phyloP scores from a whole-genome alignment of 2,797 vertebrate species.

The Lagorchestes hirsutus region DNA sequence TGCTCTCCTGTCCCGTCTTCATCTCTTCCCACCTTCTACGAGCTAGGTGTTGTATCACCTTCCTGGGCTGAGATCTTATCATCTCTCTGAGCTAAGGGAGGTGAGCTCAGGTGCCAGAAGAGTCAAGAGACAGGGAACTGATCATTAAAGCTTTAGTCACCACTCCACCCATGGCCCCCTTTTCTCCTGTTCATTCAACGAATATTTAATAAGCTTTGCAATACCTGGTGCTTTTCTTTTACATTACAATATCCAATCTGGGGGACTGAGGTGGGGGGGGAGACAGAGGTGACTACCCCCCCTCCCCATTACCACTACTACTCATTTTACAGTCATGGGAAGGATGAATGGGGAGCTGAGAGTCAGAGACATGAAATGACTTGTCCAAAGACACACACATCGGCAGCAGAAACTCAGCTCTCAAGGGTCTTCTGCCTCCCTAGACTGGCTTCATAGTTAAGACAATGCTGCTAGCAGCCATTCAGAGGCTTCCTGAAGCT shows the following conservation, averaged over 20 bases:
- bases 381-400: not conserved
- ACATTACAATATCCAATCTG: not conserved
- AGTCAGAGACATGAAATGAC: not conserved
- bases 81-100: not conserved
- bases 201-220: not conserved
- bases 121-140: not conserved
- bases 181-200: not conserved
- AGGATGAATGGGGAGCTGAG: not conserved
- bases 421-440: not conserved
- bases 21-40: not conserved
- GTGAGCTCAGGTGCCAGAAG: not conserved
- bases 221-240: not conserved
- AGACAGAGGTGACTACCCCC: not conserved
- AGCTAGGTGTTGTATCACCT: not conserved
- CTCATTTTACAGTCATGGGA: not conserved
- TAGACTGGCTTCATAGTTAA: too few relatives aligned
- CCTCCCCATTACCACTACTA: not conserved
- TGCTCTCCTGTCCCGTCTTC: not conserved
- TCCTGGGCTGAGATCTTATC: not conserved
- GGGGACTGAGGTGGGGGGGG: too few relatives aligned
- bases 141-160: not conserved
- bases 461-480: not conserved
- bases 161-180: not conserved
- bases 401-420: not conserved
- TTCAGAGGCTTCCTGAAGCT: not conserved